Percentiles rank a stretch among this genome's conserved stretches.
phyloP scores from a whole-genome alignment of 2,113 vertebrate genomes.

The Corythornis cristatus region DNA sequence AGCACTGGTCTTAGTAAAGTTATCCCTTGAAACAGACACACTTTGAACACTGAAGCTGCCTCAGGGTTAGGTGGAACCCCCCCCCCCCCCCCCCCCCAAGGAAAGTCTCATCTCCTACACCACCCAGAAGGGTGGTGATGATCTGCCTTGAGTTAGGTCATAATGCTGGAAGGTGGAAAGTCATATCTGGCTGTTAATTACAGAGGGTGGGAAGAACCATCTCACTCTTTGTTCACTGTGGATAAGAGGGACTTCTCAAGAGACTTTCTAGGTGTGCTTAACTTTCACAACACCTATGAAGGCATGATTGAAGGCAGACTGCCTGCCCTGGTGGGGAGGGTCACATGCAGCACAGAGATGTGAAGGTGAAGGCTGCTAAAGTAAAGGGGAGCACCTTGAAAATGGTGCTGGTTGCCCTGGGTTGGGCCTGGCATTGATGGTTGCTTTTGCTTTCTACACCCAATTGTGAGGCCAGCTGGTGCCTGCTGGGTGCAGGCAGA shows the following conservation, averaged over 20 bases:
- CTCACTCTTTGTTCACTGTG: not conserved
- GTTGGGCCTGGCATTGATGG: rapidly evolving
- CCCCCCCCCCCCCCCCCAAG: not conserved
- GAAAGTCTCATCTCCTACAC: not conserved
- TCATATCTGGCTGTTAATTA: not conserved
- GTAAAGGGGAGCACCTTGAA: rapidly evolving
- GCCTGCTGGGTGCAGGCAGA: not conserved
- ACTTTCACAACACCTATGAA: not conserved
- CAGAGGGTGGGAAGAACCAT: not conserved
- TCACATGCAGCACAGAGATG: rapidly evolving
- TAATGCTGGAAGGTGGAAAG: not conserved
- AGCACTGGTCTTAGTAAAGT: not conserved
- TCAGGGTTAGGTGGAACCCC: not conserved
- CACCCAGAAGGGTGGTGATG: not conserved
- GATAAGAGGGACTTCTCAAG: not conserved
- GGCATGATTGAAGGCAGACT: not conserved
- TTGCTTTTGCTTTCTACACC: not conserved
- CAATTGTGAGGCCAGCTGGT: not conserved
- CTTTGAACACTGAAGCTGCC: not conserved
- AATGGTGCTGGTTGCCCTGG: not conserved
- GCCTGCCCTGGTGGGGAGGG: rapidly evolving
- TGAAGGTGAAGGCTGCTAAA: rapidly evolving
- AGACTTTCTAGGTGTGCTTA: rapidly evolving
- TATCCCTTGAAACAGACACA: not conserved
- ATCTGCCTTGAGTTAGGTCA: not conserved